A percentile compares a stretch with the other conserved stretches of the same genome.
phyloP scores from a whole-genome alignment of 1,140 invertebrate species.

The Mizuhopecten yessoensis region DNA sequence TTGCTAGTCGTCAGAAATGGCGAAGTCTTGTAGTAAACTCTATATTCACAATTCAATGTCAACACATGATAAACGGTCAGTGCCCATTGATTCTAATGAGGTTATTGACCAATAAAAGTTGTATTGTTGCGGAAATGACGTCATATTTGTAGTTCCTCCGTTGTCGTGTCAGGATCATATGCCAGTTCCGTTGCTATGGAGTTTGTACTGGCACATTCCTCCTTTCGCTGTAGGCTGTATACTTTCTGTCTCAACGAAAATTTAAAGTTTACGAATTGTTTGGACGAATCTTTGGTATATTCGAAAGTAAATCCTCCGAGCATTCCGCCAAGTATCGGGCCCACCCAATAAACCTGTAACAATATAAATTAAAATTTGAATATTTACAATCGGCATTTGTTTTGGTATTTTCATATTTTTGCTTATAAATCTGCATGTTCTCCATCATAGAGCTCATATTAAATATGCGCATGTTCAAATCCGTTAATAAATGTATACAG shows the following conservation, averaged over 20 bases:
- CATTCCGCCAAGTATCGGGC: constrained; percentile 78
- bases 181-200: constrained; percentile 52
- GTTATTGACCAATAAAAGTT: background rate
- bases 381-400: too few relatives aligned
- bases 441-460: too few relatives aligned
- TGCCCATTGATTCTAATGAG: too few relatives aligned
- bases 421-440: too few relatives aligned
- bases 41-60: background rate
- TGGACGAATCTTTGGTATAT: constrained; percentile 61
- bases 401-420: too few relatives aligned
- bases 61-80: too few relatives aligned
- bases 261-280: constrained; percentile 41
- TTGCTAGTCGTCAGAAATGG: too few relatives aligned
- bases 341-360: constrained; percentile 82
- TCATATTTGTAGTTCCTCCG: constrained; percentile 52
- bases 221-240: constrained; percentile 49
- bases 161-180: constrained; percentile 43
- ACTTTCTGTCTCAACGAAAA: constrained; percentile 44
- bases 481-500: too few relatives aligned
- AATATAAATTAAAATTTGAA: too few relatives aligned
- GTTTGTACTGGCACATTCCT: constrained; percentile 49
- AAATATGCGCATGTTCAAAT: too few relatives aligned
- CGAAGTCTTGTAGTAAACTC: background rate
- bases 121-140: background rate
- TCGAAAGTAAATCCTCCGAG: constrained; percentile 74